Evolutionary conservation across 2,888 invertebrate genomes (phyloP), one percentile per base, ranked within the genome.

Genomic region (Noctua comes): DNA sequence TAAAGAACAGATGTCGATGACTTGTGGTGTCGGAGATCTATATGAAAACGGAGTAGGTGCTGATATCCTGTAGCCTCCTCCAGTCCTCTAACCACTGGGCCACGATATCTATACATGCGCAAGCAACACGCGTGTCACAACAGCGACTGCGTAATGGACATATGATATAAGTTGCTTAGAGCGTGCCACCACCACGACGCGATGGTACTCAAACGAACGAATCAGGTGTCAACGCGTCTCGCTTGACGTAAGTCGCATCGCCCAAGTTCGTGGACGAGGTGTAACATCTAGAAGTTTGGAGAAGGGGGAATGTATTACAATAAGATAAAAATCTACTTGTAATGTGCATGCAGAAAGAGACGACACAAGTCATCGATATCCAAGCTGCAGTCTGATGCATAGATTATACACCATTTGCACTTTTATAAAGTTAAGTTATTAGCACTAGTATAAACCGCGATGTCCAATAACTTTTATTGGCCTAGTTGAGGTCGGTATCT

Each of bases 381-480:
- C n/a, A 59, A 59, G 7, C 46, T 36, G 27, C 40, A 6, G 18
- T 68, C 40, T 31, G 43, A 65, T 66, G 27, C 13, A 24, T 46
- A 57, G 27, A 51, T 64, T 21, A 48, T 80, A 81, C 54, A 54
- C 48, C 31, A 2, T 48, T 5, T 65, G 43, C 82, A 66, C 59
- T 43, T 16, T 27, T 27, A 43, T 43, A 46, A 62, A 31, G 57
- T 51, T 80, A 31, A 72, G 54, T 46, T 79, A 51, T 36, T 16
- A 68, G 36, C 54, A 64, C 68, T 57, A 64, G 59, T 31, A 8
- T 65, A 40, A 18, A 36, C 1, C 51, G 18, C 59, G 68, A 74
- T 46, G 68, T 74, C 24, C 18, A 24, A 66, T 79, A 78, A 65
- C 16, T 54, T 18, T 27, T 79, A 68, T 74, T 79, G 46, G 46